These are phyloP conservation scores for Cantharis rustica DNA, from an alignment of 2,888 invertebrate species.

Conservation along the genomic window DNA sequence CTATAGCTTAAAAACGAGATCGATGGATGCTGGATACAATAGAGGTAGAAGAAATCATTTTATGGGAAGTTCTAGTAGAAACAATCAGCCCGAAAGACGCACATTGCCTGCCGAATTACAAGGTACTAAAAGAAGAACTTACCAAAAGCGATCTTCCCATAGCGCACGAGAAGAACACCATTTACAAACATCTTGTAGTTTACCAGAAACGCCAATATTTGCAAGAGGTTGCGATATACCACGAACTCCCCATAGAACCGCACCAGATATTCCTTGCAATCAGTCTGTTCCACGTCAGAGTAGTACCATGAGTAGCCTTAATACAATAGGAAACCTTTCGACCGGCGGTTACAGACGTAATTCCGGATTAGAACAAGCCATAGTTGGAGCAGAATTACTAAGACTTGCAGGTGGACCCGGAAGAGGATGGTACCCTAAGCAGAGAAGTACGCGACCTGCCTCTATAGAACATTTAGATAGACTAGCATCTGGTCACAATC, in stretches of 20 bases:
- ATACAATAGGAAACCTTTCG: conserved; percentile 58
- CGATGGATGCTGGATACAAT: conserved; percentile 82
- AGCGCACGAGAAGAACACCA: conserved; percentile 65
- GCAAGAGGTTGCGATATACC: conserved; percentile 85
- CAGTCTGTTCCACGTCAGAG: conserved; percentile 68
- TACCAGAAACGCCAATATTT: conserved; percentile 89
- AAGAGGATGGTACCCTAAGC: conserved; percentile 83
- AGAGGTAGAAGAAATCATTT: conserved; percentile 47
- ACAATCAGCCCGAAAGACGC: conserved; percentile 69
- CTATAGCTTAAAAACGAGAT: conserved; percentile 80
- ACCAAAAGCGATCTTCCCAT: conserved; percentile 58
- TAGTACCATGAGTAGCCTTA: conserved; percentile 65
- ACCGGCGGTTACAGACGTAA: conserved; percentile 45
- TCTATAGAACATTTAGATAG: conserved; percentile 86
- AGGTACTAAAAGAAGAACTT: conserved; percentile 52
- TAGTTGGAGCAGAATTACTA: conserved; percentile 79
- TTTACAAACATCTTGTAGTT: conserved; percentile 82
- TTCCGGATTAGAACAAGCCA: conserved; percentile 56
- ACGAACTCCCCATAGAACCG: conserved; percentile 75
- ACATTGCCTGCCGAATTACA: conserved; percentile 74
- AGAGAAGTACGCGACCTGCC: conserved; percentile 70
- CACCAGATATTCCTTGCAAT: conserved; percentile 61
- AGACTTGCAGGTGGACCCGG: conserved; percentile 81
- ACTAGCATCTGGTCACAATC: conserved; percentile 61
- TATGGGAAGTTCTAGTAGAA: conserved; percentile 60